A percentile compares a stretch with the other conserved stretches of the same genome.
Evolutionary conservation across 2,113 vertebrate species (phyloP).

Genomic region (Nycticebus coucang): DNA sequence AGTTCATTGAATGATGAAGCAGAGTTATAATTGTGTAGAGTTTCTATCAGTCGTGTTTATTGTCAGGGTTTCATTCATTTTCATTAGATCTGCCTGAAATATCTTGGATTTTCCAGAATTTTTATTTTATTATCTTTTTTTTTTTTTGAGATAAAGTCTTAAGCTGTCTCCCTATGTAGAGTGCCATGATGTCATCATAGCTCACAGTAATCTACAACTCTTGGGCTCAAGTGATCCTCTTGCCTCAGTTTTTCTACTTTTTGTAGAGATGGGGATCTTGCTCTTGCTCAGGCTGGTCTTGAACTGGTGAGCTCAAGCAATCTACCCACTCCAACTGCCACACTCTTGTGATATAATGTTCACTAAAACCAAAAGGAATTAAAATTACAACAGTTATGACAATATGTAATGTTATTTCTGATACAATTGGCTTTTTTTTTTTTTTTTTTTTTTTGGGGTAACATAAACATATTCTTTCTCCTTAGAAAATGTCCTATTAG

Average conservation of each 20-base stretch:
- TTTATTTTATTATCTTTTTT: not conserved
- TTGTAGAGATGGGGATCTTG: no score
- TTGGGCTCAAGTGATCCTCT: no score
- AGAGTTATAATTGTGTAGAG: not conserved
- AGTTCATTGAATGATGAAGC: constrained; percentile 27
- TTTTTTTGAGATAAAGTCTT: no score
- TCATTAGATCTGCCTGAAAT: not conserved
- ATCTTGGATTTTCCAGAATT: not conserved
- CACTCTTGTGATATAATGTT: not conserved
- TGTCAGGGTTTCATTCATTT: not conserved
- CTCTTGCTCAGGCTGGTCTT: no score
- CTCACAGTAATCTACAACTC: no score
- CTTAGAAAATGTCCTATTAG: not conserved
- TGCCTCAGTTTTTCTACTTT: no score
- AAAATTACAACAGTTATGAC: not conserved
- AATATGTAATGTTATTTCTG: not conserved
- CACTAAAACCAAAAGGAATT: constrained; percentile 13
- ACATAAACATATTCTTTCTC: not conserved
- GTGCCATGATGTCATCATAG: no score
- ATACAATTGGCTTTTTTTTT: not conserved
- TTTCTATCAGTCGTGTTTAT: not conserved
- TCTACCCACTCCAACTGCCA: not conserved
- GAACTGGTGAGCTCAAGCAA: no score
- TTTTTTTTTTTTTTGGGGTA: not conserved
- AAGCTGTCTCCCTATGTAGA: no score